A percentile compares a stretch with the other conserved stretches of the same genome.
Conservation (phyloP, 2,797 vertebrate genomes). For the Kryptopterus vitreolus region DNA sequence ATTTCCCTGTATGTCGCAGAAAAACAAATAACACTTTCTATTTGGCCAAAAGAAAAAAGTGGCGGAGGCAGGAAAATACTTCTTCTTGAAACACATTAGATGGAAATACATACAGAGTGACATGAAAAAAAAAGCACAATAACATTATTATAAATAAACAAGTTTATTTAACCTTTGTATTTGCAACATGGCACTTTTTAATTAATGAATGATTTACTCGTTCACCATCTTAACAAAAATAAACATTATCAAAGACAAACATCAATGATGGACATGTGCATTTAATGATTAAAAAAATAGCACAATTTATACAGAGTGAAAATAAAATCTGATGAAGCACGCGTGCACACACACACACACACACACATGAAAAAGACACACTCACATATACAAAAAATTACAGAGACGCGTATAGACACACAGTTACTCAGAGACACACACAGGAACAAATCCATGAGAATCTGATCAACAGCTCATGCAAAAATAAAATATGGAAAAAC, state of each 20-base stretch:
- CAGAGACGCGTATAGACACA: not conserved
- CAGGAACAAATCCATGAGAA: slow-evolving; percentile 51
- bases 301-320: slow-evolving; percentile 14
- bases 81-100: no score
- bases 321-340: not conserved
- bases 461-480: slow-evolving; percentile 80
- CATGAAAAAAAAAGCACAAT: slow-evolving; percentile 53
- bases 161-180: slow-evolving; percentile 85
- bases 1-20: no score
- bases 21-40: no score
- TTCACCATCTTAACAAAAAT: slow-evolving; percentile 90
- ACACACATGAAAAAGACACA: not conserved
- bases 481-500: slow-evolving; percentile 55
- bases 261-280: slow-evolving; percentile 73
- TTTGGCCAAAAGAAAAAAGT: no score
- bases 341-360: slow-evolving; percentile 5
- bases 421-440: not conserved
- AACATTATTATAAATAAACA: slow-evolving; percentile 72
- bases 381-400: not conserved
- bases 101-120: no score
- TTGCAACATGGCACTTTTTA: slow-evolving; percentile 84
- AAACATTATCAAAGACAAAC: slow-evolving; percentile 90
- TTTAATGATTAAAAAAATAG: slow-evolving; percentile 22
- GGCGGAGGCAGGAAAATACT: no score
- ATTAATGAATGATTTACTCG: slow-evolving; percentile 88